Evolutionary conservation across 2,797 vertebrate genomes (phyloP).

Genomic region (Arrhamphus sclerolepis): DNA sequence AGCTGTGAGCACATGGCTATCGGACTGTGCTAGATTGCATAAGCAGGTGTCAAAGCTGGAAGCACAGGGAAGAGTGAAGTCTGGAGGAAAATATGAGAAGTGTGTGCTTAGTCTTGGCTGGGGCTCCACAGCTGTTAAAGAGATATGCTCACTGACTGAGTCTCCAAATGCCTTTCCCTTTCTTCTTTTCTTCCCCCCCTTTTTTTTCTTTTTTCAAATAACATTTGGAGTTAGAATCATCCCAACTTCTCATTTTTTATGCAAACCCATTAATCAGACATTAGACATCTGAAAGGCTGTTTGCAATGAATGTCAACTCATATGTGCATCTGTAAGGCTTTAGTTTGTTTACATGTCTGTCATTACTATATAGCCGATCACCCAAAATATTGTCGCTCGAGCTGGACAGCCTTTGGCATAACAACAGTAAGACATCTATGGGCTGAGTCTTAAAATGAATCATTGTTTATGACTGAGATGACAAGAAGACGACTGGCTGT

Average conservation of each 20-base stretch:
- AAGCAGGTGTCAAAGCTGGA: conserved; percentile 77
- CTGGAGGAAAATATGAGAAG: conserved; percentile 77
- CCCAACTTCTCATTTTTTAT: conserved; percentile 25
- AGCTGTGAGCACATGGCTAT: conserved; percentile 58
- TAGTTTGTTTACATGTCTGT: conserved; percentile 49
- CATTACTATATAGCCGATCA: conserved; percentile 35
- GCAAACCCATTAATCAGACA: conserved; percentile 23
- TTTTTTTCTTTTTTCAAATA: conserved; percentile 41
- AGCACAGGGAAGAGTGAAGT: conserved; percentile 41
- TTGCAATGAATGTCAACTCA: conserved; percentile 8
- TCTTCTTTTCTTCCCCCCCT: too few relatives aligned
- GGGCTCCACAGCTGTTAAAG: conserved; percentile 73
- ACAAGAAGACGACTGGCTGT: conserved; percentile 32
- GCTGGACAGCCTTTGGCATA: conserved; percentile 60
- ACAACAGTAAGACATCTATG: conserved; percentile 40
- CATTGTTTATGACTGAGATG: conserved; percentile 64
- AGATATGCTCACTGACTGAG: conserved; percentile 64
- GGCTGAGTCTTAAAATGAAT: conserved; percentile 60
- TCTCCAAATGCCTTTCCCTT: conserved; percentile 25
- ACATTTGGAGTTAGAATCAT: conserved; percentile 43
- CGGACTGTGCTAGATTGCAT: conserved; percentile 63
- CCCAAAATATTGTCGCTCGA: conserved; percentile 58
- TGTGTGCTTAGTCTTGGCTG: conserved; percentile 64
- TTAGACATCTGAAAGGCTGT: conserved; percentile 13
- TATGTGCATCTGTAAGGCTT: neutral